Percentiles rank a stretch among this genome's conserved stretches.
Conservation (phyloP, 2,888 invertebrate species). For the Panzeria rudis region DNA sequence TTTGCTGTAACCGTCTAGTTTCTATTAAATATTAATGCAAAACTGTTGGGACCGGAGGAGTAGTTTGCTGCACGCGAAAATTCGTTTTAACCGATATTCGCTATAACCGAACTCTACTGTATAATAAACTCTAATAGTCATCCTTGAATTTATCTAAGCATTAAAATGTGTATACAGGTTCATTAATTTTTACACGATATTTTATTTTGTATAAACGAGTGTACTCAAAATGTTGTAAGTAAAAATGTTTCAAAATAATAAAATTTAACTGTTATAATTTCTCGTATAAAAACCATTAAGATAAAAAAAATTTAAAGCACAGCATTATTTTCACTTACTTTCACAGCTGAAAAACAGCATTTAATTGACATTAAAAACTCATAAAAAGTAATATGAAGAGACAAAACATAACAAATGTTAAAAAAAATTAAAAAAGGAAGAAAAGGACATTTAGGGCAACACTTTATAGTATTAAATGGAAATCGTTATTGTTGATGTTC, state of each 20-base stretch:
- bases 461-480: slow-evolving; percentile 53
- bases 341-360: slow-evolving; percentile 51
- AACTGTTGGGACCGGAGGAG: no score
- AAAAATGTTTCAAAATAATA: slow-evolving; percentile 39
- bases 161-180: background rate
- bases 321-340: slow-evolving; percentile 49
- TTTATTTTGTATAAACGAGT: slow-evolving; percentile 13
- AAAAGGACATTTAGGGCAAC: slow-evolving; percentile 51
- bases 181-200: slow-evolving; percentile 7
- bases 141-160: background rate
- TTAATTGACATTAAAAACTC: slow-evolving; percentile 70
- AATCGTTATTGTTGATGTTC: slow-evolving; percentile 18
- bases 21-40: no score
- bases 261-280: slow-evolving; percentile 41
- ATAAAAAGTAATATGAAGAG: slow-evolving; percentile 61
- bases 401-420: slow-evolving; percentile 33
- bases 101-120: no score
- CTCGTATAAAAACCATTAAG: slow-evolving; percentile 22
- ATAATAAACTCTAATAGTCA: no score
- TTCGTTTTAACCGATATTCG: no score
- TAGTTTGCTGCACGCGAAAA: no score
- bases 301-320: slow-evolving; percentile 7
- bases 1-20: no score
- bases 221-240: background rate
- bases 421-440: background rate